These are phyloP conservation scores for Nudaria mundana DNA, from an alignment of 2,888 invertebrate species.

Conservation along the genomic window DNA sequence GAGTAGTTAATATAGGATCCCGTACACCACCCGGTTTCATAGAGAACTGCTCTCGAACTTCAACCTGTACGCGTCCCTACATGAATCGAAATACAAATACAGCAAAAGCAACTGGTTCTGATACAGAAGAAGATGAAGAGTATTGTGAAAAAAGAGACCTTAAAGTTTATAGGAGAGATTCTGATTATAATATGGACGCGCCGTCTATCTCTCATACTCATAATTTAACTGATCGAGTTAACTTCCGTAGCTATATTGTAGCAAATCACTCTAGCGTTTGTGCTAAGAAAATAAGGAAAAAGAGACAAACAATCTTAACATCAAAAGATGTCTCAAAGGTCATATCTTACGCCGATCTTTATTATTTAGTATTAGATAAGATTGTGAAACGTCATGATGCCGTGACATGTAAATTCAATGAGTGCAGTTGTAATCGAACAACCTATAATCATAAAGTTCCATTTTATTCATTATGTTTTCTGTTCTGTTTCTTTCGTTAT, in stretches of 20 bases:
- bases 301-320: slow-evolving; percentile 27
- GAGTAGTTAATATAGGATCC: slow-evolving; percentile 41
- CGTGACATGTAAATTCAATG: slow-evolving; percentile 4
- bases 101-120: slow-evolving; percentile 38
- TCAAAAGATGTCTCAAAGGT: slow-evolving; percentile 1
- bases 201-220: not conserved
- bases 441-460: slow-evolving; percentile 10
- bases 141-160: slow-evolving; percentile 68
- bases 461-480: slow-evolving; percentile 6
- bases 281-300: slow-evolving; percentile 30
- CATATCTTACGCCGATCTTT: slow-evolving; percentile 19
- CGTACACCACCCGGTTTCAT: slow-evolving; percentile 68
- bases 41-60: slow-evolving; percentile 68
- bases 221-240: not conserved
- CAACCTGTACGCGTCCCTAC: slow-evolving; percentile 66
- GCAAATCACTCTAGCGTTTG: slow-evolving; percentile 29
- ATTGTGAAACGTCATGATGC: slow-evolving; percentile 9
- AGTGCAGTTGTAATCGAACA: slow-evolving; percentile 27
- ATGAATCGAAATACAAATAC: slow-evolving; percentile 61
- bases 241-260: not conserved
- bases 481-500: not conserved
- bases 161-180: slow-evolving; percentile 48
- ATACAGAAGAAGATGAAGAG: slow-evolving; percentile 46
- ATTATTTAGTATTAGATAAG: slow-evolving; percentile 20
- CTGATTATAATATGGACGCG: slow-evolving; percentile 14